These are phyloP conservation scores for Heliconius eleuchia DNA, from an alignment of 1,140 invertebrate species.

Conservation along the genomic window DNA sequence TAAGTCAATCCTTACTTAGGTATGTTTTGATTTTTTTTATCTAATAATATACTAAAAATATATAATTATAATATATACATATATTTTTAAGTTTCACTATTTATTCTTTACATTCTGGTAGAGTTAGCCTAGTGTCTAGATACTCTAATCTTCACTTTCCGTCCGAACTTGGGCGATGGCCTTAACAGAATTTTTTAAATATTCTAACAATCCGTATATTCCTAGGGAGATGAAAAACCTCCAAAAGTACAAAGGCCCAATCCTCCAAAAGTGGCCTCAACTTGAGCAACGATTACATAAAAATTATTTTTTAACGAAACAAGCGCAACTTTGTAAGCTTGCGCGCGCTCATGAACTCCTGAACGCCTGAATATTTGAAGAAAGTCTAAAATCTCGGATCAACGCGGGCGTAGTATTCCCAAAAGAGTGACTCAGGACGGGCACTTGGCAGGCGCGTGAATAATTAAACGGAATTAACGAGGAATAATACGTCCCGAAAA, in stretches of 20 bases:
- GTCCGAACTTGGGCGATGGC: not conserved
- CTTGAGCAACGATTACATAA: not conserved
- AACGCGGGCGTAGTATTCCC: conserved; percentile 23
- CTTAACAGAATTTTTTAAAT: not conserved
- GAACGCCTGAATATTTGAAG: conserved; percentile 27
- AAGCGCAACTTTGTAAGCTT: not conserved
- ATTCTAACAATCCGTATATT: not conserved
- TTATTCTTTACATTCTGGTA: no score
- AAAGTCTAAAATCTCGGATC: conserved; percentile 22
- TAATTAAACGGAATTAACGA: conserved; percentile 60
- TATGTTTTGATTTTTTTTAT: no score
- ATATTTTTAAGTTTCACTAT: no score
- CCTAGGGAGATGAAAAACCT: not conserved
- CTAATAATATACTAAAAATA: no score
- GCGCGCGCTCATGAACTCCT: not conserved
- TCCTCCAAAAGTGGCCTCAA: not conserved
- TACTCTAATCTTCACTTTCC: no score
- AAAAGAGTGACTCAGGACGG: conserved; percentile 31
- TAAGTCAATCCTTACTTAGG: no score
- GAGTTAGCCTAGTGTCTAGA: no score
- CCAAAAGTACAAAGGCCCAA: not conserved
- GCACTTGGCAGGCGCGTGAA: conserved; percentile 44
- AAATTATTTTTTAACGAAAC: not conserved
- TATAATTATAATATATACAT: no score
- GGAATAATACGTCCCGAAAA: conserved; percentile 55